Base-by-base conservation (phyloP, 1,140 invertebrate species). In the Bombus impatiens region DNA sequence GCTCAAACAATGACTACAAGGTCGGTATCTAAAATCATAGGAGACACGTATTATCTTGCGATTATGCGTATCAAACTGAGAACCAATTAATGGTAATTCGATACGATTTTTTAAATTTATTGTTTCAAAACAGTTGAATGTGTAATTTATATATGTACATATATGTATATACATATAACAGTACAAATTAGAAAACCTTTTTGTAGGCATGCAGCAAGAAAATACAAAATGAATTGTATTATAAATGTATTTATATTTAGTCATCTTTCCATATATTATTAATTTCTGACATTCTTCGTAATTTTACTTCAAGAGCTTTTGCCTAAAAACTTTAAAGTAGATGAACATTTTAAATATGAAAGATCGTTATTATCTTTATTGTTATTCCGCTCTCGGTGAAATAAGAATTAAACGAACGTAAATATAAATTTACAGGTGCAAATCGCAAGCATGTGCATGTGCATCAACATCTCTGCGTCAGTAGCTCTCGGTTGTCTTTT, bases 401-500 rank as follows among this genome's bases (percentile, higher is more conserved):
- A 5, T 22, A 13, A 78, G 9, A 59, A 44, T 4, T 32, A 12
- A 72, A 62, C 8, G 42, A 25, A 74, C 47, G 3, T 25, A 62
- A n/a, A 42, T 62, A 44, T 44, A n/a, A 53, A 85, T 84, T 90
- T 86, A 6, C 96, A 98, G 97, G 97, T 98, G 74, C 97, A 98
- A 93, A 97, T 97, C 86, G 97, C 97, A 28, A 97, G 97, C 79
- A 95, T 98, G 94, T 97, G 97, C 91, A 97, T 98, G 95, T 97
- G 97, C 86, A 96, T 98, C 86, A 97, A 96, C 91, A 96, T 98
- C 78, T 98, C 97, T 89, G 97, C 97, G 25, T 97, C 97, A 2
- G 97, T 98, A 25, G 97, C 97, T 2, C 95, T 98, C 1, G 96
- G 96, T 35, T 98, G 97, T 91, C 95, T 98, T 0, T 98, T 98